Evolutionary conservation across 30 jellyfish, hydroid and myxozoan species (phyloP), one percentile per base, ranked within the genome.

Genomic region (Aurelia sp.): DNA sequence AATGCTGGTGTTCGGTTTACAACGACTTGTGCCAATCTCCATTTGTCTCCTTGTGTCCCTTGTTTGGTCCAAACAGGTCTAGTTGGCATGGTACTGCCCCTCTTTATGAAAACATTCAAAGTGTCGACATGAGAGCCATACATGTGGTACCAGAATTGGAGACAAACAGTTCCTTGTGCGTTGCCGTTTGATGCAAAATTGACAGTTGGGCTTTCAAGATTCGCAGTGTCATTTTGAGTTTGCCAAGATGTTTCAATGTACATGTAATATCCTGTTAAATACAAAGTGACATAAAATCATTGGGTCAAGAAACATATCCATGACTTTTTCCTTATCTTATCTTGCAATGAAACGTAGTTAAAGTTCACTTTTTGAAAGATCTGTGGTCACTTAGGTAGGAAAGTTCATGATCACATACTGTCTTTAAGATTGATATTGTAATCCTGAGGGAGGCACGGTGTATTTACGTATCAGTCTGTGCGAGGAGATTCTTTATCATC

Each of bases 71-170:
- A 94, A 10, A 89, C 71, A 17, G 98, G 98, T 6, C 97, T 95
- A 4, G 85, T 37, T 10, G 97, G 97, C 69, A 94, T 16, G 7
- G 88, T 70, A 51, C 83, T 68, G 7, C 96, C 84, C 8, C 84
- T 62, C 63, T 78, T 67, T 7, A 64, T 64, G 83, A 75, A 87
- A 30, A 94, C 96, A 27, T 85, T 94, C 52, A 94, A 78, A 11
- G 90, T 64, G 76, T 96, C 99, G 19, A 94, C 97, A 66, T 94
- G 99, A 18, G 97, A 91, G 33, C 99, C 99, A 67, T 84, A 94
- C 99, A 94, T 94, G 82, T 94, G 99, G 76, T 89, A 94, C 97
- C 97, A 94, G 85, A 94, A 94, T 44, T 97, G 91, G 20, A 94
- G 92, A 48, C 99, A 94, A 23, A 69, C 92, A 19, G 96, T 86